Percentiles rank a stretch among this genome's conserved stretches.
Evolutionary conservation across 1,140 invertebrate genomes (phyloP).

Genomic region (Goniozus legneri): DNA sequence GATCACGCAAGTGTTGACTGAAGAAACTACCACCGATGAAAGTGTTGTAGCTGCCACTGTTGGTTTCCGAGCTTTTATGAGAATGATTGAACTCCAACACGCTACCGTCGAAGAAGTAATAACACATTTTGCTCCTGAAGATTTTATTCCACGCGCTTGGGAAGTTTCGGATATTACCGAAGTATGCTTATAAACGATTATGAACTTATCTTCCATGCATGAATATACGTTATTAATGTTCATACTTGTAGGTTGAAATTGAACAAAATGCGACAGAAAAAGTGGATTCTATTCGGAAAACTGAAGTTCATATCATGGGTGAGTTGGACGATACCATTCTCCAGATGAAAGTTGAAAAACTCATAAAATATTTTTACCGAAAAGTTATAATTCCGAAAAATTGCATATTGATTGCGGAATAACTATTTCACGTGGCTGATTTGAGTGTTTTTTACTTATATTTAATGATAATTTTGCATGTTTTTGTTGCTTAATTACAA

Average conservation of each 20-base stretch:
- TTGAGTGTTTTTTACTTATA: no score
- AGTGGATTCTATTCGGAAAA: conserved; percentile 37
- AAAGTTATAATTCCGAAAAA: no score
- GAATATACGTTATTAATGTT: conserved; percentile 1
- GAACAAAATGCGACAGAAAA: conserved; percentile 39
- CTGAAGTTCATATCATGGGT: conserved; percentile 47
- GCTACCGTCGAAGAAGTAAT: conserved; percentile 80
- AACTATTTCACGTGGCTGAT: no score
- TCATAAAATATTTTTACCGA: no score
- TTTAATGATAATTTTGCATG: no score
- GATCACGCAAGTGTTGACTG: conserved; percentile 74
- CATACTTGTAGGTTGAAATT: conserved; percentile 29
- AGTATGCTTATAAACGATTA: conserved; percentile 47
- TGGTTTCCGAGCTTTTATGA: conserved; percentile 78
- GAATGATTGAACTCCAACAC: conserved; percentile 76
- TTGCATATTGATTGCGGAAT: no score
- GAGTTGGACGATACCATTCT: no score
- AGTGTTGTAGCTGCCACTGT: conserved; percentile 70
- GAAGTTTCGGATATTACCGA: conserved; percentile 66
- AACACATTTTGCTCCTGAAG: conserved; percentile 74
- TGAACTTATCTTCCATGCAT: conserved; percentile 4
- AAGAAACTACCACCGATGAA: conserved; percentile 73
- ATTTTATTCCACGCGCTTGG: conserved; percentile 75
- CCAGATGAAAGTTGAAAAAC: no score
- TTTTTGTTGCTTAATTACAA: no score